A percentile compares a stretch with the other conserved stretches of the same genome.
Evolutionary conservation across 2,888 invertebrate genomes (phyloP).

Genomic region (Dromius quadrimaculatus): DNA sequence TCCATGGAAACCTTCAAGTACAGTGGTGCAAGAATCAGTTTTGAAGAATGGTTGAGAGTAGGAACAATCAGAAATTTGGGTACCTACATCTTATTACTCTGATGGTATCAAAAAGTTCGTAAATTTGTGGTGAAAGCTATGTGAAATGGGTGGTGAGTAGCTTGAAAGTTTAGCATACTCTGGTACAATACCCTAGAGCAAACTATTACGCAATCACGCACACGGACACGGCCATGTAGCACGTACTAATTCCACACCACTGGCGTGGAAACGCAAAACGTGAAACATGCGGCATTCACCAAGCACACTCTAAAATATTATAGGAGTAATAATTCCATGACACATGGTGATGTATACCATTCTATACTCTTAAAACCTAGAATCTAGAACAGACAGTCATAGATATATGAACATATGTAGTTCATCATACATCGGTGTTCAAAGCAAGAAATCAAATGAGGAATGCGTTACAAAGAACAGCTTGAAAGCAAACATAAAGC

Average conservation of each 20-base stretch:
- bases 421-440: neutral
- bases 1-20: no score
- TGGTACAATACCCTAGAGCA: conserved; percentile 30
- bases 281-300: conserved; percentile 18
- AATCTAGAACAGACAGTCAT: no score
- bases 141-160: no score
- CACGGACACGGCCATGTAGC: conserved; percentile 23
- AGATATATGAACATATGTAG: neutral
- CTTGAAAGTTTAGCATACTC: conserved; percentile 31
- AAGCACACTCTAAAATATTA: conserved; percentile 19
- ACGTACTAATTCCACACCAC: conserved; percentile 32
- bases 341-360: no score
- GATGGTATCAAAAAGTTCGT: no score
- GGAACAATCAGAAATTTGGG: no score
- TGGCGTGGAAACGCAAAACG: conserved; percentile 34
- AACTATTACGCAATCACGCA: conserved; percentile 44
- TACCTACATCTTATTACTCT: no score
- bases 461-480: no score
- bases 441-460: neutral
- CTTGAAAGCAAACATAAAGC: neutral
- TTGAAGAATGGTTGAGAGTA: no score
- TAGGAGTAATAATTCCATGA: neutral
- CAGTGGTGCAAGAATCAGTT: no score
- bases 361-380: neutral
- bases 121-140: no score